These are phyloP conservation scores for Pelobates cultripes DNA, from an alignment of 2,797 vertebrate genomes.

Conservation along the genomic window DNA sequence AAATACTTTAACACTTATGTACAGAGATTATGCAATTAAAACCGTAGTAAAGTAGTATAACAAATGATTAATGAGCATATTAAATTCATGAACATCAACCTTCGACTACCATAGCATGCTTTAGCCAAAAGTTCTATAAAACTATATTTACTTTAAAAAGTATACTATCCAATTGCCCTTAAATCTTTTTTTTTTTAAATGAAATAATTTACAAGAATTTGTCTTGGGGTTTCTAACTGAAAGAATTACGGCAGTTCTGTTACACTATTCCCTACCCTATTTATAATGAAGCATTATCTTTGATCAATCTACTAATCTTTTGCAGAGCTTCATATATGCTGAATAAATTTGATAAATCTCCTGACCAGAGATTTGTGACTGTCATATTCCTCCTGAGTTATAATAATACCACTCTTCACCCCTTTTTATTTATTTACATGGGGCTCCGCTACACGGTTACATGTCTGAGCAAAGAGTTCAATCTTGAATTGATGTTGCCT, in stretches of 20 bases:
- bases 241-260: slow-evolving; percentile 34
- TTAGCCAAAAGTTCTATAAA: background rate
- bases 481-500: slow-evolving; percentile 51
- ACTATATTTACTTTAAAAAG: background rate
- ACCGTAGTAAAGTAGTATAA: too few relatives aligned
- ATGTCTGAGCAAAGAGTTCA: slow-evolving; percentile 50
- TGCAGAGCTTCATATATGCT: slow-evolving; percentile 14
- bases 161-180: background rate
- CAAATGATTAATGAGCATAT: too few relatives aligned
- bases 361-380: slow-evolving; percentile 24
- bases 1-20: too few relatives aligned
- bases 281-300: slow-evolving; percentile 10
- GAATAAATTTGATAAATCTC: slow-evolving; percentile 24
- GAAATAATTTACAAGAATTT: slow-evolving; percentile 10
- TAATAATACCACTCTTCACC: slow-evolving; percentile 51
- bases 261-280: slow-evolving; percentile 24
- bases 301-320: slow-evolving; percentile 38
- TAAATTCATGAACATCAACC: too few relatives aligned
- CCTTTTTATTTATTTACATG: slow-evolving; percentile 53
- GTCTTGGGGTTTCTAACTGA: slow-evolving; percentile 12
- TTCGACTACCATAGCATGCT: background rate
- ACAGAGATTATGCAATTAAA: too few relatives aligned
- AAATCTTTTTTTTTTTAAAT: background rate
- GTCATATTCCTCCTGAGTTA: slow-evolving; percentile 48
- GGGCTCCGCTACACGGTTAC: slow-evolving; percentile 41